Evolutionary conservation across 2,797 vertebrate species (phyloP).

Genomic region (Notoglanidium macrostoma): DNA sequence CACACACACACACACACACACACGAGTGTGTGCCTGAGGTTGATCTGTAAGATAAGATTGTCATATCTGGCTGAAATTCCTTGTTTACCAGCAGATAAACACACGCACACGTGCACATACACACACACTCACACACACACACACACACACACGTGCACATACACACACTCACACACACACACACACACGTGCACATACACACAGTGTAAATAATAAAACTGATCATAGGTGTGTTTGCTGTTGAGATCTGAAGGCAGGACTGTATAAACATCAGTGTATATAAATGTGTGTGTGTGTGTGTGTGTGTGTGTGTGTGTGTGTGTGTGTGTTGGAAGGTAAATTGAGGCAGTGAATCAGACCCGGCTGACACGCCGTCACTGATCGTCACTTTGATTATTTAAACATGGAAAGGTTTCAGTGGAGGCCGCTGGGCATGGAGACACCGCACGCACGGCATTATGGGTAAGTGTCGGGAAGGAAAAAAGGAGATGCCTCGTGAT

Average conservation of each 20-base stretch:
- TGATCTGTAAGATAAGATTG: not conserved
- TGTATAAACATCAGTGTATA: not conserved
- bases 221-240: slow-evolving; percentile 1
- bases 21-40: not conserved
- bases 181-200: too few species aligned
- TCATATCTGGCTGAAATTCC: not conserved
- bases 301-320: not conserved
- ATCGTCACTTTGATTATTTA: slow-evolving; percentile 24
- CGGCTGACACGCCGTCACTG: not conserved
- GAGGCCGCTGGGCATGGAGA: not conserved
- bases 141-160: too few species aligned
- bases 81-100: not conserved
- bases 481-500: not conserved
- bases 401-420: slow-evolving; percentile 19
- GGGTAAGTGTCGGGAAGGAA: not conserved
- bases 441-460: not conserved
- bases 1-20: not conserved
- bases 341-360: slow-evolving; percentile 27
- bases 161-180: too few species aligned
- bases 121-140: not conserved
- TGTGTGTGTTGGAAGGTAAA: slow-evolving; percentile 1
- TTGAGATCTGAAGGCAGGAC: slow-evolving; percentile 15
- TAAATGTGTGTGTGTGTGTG: not conserved
- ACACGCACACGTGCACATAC: not conserved
- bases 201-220: not conserved